A percentile compares a stretch with the other conserved stretches of the same genome.
phyloP scores from a whole-genome alignment of 2,888 invertebrate genomes.

The Neoaliturus tenellus region DNA sequence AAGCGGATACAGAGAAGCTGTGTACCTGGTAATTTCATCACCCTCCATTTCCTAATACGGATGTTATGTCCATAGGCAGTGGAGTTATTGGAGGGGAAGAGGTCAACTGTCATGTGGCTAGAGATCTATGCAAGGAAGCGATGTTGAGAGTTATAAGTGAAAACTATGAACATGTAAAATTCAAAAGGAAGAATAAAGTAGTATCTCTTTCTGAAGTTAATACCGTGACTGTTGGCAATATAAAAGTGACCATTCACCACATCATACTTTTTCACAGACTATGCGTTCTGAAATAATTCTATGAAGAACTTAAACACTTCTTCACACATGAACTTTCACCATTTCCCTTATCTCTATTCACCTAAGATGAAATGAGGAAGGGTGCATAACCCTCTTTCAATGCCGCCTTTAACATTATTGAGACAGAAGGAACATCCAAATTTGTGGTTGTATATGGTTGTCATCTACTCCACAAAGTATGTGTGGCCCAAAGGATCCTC shows the following conservation, averaged over 20 bases:
- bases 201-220: conserved; percentile 53
- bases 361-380: conserved; percentile 64
- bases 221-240: conserved; percentile 58
- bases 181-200: conserved; percentile 49
- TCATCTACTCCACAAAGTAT: conserved; percentile 32
- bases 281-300: conserved; percentile 49
- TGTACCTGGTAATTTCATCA: conserved; percentile 64
- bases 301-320: conserved; percentile 62
- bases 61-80: conserved; percentile 59
- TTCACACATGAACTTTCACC: conserved; percentile 65
- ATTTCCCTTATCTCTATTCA: conserved; percentile 63
- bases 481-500: conserved; percentile 57
- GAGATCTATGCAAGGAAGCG: conserved; percentile 59
- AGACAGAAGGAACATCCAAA: background rate
- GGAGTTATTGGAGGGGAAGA: conserved; percentile 61
- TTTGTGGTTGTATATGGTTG: conserved; percentile 28
- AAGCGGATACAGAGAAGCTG: conserved; percentile 62
- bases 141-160: conserved; percentile 62
- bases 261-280: conserved; percentile 65
- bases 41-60: conserved; percentile 63
- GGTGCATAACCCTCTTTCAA: conserved; percentile 60
- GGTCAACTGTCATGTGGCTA: conserved; percentile 64
- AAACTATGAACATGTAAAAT: conserved; percentile 51
- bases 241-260: conserved; percentile 63
- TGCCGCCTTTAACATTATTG: conserved; percentile 40